phyloP scores from a whole-genome alignment of 1,140 invertebrate genomes.

The Arctopsyche grandis region DNA sequence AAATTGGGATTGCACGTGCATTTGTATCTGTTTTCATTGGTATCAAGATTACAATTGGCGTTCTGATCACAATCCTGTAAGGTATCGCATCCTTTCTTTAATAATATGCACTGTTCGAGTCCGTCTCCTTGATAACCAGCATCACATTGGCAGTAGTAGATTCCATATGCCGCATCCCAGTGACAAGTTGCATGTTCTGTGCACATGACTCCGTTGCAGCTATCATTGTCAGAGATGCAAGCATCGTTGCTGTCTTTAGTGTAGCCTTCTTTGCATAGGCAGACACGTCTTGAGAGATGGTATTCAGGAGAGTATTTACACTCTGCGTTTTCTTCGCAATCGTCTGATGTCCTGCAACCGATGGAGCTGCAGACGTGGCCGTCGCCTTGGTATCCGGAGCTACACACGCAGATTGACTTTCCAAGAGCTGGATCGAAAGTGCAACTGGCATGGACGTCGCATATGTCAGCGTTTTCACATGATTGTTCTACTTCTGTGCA shows the following conservation, averaged over 20 bases:
- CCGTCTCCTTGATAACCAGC: conserved; percentile 84
- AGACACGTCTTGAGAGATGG: conserved; percentile 69
- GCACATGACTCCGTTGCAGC: conserved; percentile 69
- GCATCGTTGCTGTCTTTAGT: conserved; percentile 67
- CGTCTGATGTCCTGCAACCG: conserved; percentile 73
- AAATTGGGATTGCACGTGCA: conserved; percentile 76
- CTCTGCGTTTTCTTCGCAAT: conserved; percentile 81
- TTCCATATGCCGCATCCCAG: conserved; percentile 64
- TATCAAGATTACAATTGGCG: conserved; percentile 82
- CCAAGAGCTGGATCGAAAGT: conserved; percentile 70
- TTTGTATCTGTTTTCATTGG: conserved; percentile 63
- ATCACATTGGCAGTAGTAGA: conserved; percentile 82
- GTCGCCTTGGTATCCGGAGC: conserved; percentile 82
- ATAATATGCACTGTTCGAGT: conserved; percentile 70
- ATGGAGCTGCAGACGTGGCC: conserved; percentile 74
- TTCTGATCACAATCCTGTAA: conserved; percentile 84
- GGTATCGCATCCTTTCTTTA: conserved; percentile 79
- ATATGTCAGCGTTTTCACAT: conserved; percentile 74
- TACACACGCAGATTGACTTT: conserved; percentile 81
- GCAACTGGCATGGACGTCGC: conserved; percentile 81
- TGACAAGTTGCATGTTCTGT: conserved; percentile 71
- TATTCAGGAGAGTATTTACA: conserved; percentile 78
- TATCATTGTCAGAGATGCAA: conserved; percentile 67
- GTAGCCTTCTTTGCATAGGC: conserved; percentile 73
- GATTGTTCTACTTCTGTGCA: conserved; percentile 76